These are phyloP conservation scores for Enchytraeus crypticus DNA, from an alignment of 2,888 invertebrate species.

Conservation along the genomic window DNA sequence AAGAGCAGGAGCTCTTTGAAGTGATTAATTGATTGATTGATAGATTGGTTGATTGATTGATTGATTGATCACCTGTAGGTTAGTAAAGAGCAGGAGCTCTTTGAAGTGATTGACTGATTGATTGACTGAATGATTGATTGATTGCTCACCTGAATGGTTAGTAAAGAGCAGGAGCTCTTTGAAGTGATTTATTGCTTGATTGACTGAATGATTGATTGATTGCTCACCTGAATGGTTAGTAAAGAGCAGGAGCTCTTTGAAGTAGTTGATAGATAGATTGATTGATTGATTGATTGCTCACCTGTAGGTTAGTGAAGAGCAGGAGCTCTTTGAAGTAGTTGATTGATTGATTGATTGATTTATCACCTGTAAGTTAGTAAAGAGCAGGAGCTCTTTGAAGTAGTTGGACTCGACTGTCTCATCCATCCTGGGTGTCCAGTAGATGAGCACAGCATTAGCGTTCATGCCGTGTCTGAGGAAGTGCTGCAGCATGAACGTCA, in stretches of 20 bases:
- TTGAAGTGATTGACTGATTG: too few relatives aligned
- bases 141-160: too few relatives aligned
- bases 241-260: conserved; percentile 25
- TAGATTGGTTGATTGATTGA: too few relatives aligned
- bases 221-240: conserved; percentile 21
- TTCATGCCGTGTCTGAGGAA: conserved; percentile 24
- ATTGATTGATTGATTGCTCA: conserved; percentile 15
- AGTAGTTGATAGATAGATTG: too few relatives aligned
- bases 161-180: too few relatives aligned
- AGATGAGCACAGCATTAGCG: conserved; percentile 21
- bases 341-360: too few relatives aligned
- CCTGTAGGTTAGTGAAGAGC: conserved; percentile 21
- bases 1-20: conserved; percentile 26
- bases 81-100: too few relatives aligned
- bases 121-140: too few relatives aligned
- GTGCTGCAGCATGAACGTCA: conserved; percentile 21
- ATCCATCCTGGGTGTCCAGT: conserved; percentile 27
- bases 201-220: too few relatives aligned
- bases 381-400: conserved; percentile 26
- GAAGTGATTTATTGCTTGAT: too few relatives aligned
- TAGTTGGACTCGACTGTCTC: conserved; percentile 26
- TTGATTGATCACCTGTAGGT: conserved; percentile 17
- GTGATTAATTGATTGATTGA: too few relatives aligned
- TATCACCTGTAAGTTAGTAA: conserved; percentile 23
- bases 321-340: conserved; percentile 27